A percentile compares a stretch with the other conserved stretches of the same genome.
These are phyloP conservation scores for Whitmania pigra DNA, from an alignment of 1,140 invertebrate genomes.

Conservation along the genomic window DNA sequence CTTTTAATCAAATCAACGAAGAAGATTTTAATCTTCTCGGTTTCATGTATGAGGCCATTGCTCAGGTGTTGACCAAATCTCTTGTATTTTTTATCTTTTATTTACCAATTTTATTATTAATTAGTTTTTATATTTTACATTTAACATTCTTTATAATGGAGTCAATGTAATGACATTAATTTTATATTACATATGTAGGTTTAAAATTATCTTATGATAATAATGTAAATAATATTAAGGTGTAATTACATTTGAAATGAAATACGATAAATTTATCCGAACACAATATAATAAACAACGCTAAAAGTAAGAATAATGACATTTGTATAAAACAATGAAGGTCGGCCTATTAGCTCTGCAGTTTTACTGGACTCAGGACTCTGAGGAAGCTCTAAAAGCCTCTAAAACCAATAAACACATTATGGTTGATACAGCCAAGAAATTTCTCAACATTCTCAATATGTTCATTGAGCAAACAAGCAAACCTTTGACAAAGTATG, in stretches of 20 bases:
- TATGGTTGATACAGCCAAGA: conserved; percentile 88
- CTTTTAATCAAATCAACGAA: conserved; percentile 69
- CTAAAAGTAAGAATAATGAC: not conserved
- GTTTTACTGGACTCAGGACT: conserved; percentile 69
- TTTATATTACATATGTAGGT: no score
- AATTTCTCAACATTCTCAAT: conserved; percentile 80
- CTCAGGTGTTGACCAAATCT: conserved; percentile 48
- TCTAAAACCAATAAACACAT: conserved; percentile 83
- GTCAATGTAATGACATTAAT: no score
- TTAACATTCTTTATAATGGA: no score
- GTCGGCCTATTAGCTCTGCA: conserved; percentile 40
- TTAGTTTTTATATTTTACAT: no score
- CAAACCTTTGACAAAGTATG: conserved; percentile 71
- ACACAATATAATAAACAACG: not conserved
- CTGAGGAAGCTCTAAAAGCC: conserved; percentile 72
- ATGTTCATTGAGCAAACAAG: conserved; percentile 89
- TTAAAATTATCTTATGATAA: no score
- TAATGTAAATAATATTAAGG: no score
- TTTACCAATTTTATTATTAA: not conserved
- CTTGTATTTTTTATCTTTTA: not conserved
- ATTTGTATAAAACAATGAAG: not conserved
- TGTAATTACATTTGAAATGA: no score
- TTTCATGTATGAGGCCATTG: conserved; percentile 81
- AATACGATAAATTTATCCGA: no score
- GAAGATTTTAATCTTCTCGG: conserved; percentile 66